phyloP scores from a whole-genome alignment of 2,113 vertebrate genomes.

The Malurus elegans region DNA sequence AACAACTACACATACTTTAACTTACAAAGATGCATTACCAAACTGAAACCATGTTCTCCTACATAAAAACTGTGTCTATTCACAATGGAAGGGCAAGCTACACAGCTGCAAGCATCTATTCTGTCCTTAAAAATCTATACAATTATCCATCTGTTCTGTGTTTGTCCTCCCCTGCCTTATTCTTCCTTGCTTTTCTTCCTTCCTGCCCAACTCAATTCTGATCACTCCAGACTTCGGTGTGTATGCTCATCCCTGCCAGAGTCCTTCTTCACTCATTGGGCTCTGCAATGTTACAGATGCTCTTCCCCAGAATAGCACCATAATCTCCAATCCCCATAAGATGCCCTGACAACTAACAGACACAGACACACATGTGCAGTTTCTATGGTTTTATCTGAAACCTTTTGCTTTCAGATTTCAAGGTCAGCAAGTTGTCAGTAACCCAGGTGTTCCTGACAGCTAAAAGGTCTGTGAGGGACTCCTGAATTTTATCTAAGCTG shows the following conservation, averaged over 20 bases:
- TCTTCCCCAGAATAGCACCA: not conserved
- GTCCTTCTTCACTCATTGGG: not conserved
- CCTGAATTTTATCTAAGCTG: not conserved
- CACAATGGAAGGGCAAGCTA: not conserved
- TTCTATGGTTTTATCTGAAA: not conserved
- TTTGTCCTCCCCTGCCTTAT: not conserved
- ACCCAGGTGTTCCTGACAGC: not conserved
- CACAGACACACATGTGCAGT: not conserved
- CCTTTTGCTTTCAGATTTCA: constrained; percentile 1
- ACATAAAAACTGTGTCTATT: not conserved
- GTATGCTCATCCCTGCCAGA: not conserved
- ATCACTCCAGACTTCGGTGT: not conserved
- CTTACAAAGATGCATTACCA: not conserved
- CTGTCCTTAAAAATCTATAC: not conserved
- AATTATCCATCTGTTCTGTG: not conserved
- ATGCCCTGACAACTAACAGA: constrained; percentile 1
- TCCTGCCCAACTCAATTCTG: not conserved
- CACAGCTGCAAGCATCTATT: not conserved
- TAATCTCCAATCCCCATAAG: not conserved
- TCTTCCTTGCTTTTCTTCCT: not conserved
- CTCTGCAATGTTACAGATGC: not conserved
- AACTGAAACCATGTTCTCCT: not conserved
- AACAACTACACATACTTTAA: not conserved
- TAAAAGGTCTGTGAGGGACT: not conserved
- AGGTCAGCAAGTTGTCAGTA: not conserved